Evolutionary conservation across 1,140 invertebrate species (phyloP), one percentile per base, ranked within the genome.

Genomic region (Gonatopus flavifemur): DNA sequence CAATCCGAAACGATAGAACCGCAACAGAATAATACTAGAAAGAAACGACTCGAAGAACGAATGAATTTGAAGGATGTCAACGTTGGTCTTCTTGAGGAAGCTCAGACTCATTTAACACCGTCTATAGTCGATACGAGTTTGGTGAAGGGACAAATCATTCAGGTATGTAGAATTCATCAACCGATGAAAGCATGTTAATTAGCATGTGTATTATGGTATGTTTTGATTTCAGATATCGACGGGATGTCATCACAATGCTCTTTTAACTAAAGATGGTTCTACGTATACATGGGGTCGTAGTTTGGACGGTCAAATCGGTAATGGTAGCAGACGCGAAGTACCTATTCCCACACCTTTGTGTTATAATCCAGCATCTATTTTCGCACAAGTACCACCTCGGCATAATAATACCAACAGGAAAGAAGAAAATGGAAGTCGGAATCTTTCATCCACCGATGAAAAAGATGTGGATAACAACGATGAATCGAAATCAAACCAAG

Each of bases 211-310:
- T 52, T 15, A 22, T 33, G 3, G 1, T 40, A 8, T 30, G 36
- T 43, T 16, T 30, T 1, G 16, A 12, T 16, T 38, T 12, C 10
- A 86, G 82, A 79, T 88, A 58, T 76, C 82, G 48, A 84, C 84
- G 59, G 88, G 88, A 12, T 85, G 82, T 62, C 83, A 86, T 57
- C 88, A 90, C 64, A 84, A 81, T 38, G 79, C 82, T 12, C 57
- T 88, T n/a, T 57, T 89, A 22, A 88, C 86, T 3, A 78, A 79
- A 38, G 79, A 83, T 55, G 86, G 86, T 12, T 79, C 79, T 22
- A 72, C 88, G 2, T 89, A 84, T 58, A 80, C 82, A 1, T 89
- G 87, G 86, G 88, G 88, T 21, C 72, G 83, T 31, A 88, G 87
- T 70, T 66, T 85, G 13, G 86, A 88, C 64, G 87, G 85, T 12